A percentile compares a stretch with the other conserved stretches of the same genome.
Conservation (phyloP, 2,888 invertebrate species). For the Kuschelorhynchus macadamiae region DNA sequence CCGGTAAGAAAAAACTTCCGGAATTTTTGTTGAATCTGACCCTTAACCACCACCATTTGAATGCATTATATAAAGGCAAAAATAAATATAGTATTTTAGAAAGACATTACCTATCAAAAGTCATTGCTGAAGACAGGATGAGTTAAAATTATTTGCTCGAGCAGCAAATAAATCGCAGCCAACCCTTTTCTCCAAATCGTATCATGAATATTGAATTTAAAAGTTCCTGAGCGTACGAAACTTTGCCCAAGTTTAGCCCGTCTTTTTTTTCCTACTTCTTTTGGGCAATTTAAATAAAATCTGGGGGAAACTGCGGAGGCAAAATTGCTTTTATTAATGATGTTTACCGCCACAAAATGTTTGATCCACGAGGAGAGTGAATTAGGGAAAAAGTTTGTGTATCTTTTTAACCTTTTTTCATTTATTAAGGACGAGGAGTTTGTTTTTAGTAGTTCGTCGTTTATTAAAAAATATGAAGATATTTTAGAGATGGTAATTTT, state of each 20-base stretch:
- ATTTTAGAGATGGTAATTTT: too few relatives aligned
- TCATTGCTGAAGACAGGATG: conserved; percentile 9
- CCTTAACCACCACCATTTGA: too few relatives aligned
- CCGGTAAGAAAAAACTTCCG: too few relatives aligned
- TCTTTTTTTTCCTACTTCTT: conserved; percentile 41
- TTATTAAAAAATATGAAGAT: conserved; percentile 1
- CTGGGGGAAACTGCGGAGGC: conserved; percentile 61
- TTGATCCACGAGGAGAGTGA: conserved; percentile 41
- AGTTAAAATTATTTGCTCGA: conserved; percentile 33
- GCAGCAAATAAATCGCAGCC: conserved; percentile 46
- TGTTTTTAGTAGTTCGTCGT: conserved; percentile 6
- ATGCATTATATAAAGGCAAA: too few relatives aligned
- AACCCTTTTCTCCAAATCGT: conserved; percentile 50
- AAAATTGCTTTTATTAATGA: conserved; percentile 69
- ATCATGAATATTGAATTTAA: conserved; percentile 66
- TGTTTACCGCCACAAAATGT: conserved; percentile 61
- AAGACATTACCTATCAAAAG: too few relatives aligned
- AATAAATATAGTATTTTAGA: too few relatives aligned
- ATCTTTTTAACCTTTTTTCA: conserved; percentile 35
- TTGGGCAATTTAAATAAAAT: conserved; percentile 63
- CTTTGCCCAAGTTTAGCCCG: conserved; percentile 51
- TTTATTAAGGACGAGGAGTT: conserved; percentile 31
- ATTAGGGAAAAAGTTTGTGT: conserved; percentile 41
- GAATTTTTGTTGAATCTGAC: too few relatives aligned
- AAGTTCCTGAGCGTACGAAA: conserved; percentile 59